These are phyloP conservation scores for Ptychoptera albimana DNA, from an alignment of 2,888 invertebrate genomes.

Conservation along the genomic window DNA sequence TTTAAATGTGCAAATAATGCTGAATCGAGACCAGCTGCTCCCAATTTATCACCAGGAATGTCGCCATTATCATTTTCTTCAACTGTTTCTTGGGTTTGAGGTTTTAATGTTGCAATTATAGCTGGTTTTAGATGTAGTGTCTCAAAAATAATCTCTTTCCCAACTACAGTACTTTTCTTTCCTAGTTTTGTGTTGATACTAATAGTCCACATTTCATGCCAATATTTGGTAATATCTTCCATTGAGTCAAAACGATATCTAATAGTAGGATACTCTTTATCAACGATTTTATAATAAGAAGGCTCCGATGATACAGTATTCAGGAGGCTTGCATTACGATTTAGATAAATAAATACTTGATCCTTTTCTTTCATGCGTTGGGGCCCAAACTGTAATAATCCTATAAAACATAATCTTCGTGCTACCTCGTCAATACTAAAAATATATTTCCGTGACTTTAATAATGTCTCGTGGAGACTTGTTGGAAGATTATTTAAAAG, in stretches of 20 bases:
- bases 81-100: slow-evolving; percentile 32
- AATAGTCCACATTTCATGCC: slow-evolving; percentile 51
- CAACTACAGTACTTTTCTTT: slow-evolving; percentile 9
- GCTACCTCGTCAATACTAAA: slow-evolving; percentile 38
- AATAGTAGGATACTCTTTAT: slow-evolving; percentile 39
- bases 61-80: slow-evolving; percentile 35
- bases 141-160: slow-evolving; percentile 14
- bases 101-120: slow-evolving; percentile 30
- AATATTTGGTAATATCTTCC: slow-evolving; percentile 43
- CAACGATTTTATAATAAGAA: slow-evolving; percentile 42
- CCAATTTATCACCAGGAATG: slow-evolving; percentile 54
- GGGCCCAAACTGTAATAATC: slow-evolving; percentile 51
- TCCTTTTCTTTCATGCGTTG: slow-evolving; percentile 48
- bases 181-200: slow-evolving; percentile 47
- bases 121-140: slow-evolving; percentile 23
- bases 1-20: slow-evolving; percentile 47
- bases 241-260: slow-evolving; percentile 37
- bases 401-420: slow-evolving; percentile 44
- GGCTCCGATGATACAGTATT: slow-evolving; percentile 48
- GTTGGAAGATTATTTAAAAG: slow-evolving; percentile 43
- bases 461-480: slow-evolving; percentile 33
- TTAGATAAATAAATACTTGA: slow-evolving; percentile 53
- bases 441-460: slow-evolving; percentile 41
- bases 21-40: slow-evolving; percentile 59
- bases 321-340: slow-evolving; percentile 39